phyloP scores from a whole-genome alignment of 2,113 vertebrate genomes.

The Fregetta grallaria region DNA sequence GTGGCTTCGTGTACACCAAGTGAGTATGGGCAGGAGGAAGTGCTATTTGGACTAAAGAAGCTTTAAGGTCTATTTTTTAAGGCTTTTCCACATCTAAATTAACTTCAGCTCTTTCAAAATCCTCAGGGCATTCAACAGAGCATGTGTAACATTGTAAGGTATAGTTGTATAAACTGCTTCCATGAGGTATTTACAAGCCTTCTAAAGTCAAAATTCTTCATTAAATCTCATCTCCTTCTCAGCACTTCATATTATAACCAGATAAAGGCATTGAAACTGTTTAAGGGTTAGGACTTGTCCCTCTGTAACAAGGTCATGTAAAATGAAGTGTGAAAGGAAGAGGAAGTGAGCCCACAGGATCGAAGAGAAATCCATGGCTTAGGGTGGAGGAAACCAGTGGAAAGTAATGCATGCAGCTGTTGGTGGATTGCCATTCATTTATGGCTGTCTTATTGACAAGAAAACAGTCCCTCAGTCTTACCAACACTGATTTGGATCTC shows the following conservation, averaged over 20 bases:
- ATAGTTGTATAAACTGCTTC: not conserved
- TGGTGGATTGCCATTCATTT: not conserved
- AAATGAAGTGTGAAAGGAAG: not conserved
- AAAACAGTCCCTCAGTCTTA: not conserved
- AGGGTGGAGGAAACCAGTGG: not conserved
- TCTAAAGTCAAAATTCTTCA: not conserved
- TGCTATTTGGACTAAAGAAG: not conserved
- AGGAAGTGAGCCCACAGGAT: not conserved
- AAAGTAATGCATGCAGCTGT: not conserved
- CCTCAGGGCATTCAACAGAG: not conserved
- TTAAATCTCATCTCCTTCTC: not conserved
- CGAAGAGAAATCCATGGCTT: fast-evolving
- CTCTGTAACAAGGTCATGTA: fast-evolving
- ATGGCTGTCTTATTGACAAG: not conserved
- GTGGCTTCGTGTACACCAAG: not conserved
- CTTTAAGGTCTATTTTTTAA: not conserved
- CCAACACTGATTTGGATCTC: not conserved
- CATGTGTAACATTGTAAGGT: not conserved
- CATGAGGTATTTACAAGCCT: not conserved
- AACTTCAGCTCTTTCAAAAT: not conserved
- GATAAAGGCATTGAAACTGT: not conserved
- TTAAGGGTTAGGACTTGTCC: not conserved
- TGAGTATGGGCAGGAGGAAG: not conserved
- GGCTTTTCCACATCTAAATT: not conserved
- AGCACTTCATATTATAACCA: not conserved